Conservation (phyloP, 2,797 vertebrate genomes). For the Darevskia nairensis region DNA sequence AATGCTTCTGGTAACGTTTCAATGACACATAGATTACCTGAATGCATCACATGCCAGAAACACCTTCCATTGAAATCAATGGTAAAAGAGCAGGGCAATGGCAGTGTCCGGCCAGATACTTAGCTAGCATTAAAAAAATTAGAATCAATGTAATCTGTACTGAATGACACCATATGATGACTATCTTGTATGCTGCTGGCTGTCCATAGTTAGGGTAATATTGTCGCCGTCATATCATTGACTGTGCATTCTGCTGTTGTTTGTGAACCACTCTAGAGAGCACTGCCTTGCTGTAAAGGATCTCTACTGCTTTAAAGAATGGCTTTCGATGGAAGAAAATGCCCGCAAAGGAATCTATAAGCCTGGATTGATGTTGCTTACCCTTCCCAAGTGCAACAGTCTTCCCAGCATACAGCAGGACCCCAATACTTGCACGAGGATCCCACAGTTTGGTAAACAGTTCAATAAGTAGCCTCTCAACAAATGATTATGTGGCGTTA, state of each 20-base stretch:
- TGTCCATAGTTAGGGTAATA: constrained; percentile 33
- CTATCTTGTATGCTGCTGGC: constrained; percentile 30
- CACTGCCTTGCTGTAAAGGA: constrained; percentile 95
- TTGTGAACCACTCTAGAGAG: constrained; percentile 83
- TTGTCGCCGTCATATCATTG: constrained; percentile 45
- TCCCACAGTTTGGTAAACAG: constrained; percentile 89
- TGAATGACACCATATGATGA: not conserved
- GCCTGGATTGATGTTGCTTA: constrained; percentile 75
- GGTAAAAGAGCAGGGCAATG: not conserved
- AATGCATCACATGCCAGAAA: not conserved
- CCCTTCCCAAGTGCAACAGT: constrained; percentile 86
- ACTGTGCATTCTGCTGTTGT: constrained; percentile 69
- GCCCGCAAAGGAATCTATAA: constrained; percentile 80
- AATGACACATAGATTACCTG: not conserved
- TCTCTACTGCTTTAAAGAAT: constrained; percentile 95
- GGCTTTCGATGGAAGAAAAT: constrained; percentile 84
- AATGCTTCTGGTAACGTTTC: not conserved
- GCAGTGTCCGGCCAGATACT: not conserved
- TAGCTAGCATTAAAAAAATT: not conserved
- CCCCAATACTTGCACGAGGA: constrained; percentile 83
- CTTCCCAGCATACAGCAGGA: constrained; percentile 87
- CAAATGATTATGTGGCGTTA: too few species aligned
- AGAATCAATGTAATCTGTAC: not conserved
- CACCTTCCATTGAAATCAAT: too few species aligned
- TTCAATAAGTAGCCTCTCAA: constrained; percentile 67